These are phyloP conservation scores for Drosophila sproati DNA, from an alignment of 1,140 invertebrate genomes.

Conservation along the genomic window DNA sequence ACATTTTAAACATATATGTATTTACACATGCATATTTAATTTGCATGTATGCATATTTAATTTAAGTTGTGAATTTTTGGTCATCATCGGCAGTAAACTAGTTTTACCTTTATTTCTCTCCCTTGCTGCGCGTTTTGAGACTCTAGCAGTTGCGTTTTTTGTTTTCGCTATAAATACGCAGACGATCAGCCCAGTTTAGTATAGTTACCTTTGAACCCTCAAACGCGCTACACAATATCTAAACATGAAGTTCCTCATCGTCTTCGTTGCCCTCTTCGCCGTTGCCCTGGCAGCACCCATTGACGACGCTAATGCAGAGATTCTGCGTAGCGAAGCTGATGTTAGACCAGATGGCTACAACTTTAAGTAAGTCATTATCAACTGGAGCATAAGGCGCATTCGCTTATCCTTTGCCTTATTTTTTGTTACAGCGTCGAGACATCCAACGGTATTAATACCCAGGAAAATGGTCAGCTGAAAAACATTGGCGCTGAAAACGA, in stretches of 20 bases:
- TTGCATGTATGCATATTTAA: slow-evolving; percentile 7
- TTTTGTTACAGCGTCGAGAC: slow-evolving; percentile 34
- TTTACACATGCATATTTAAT: not conserved
- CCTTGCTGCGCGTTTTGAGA: slow-evolving; percentile 7
- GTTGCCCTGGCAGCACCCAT: slow-evolving; percentile 55
- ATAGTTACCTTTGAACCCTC: slow-evolving; percentile 49
- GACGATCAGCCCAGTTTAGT: slow-evolving; percentile 20
- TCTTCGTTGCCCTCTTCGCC: slow-evolving; percentile 61
- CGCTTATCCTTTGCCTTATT: not conserved
- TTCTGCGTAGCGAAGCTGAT: slow-evolving; percentile 75
- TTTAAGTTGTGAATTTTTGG: slow-evolving; percentile 20
- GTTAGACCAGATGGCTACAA: slow-evolving; percentile 84
- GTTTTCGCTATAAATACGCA: slow-evolving; percentile 50
- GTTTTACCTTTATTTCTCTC: slow-evolving; percentile 14
- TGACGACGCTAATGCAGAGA: slow-evolving; percentile 49
- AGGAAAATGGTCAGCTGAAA: slow-evolving; percentile 37
- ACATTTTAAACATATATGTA: not conserved
- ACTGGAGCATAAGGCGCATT: not conserved
- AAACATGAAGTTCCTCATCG: slow-evolving; percentile 63
- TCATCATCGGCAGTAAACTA: slow-evolving; percentile 34
- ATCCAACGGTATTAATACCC: slow-evolving; percentile 21
- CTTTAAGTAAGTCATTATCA: slow-evolving; percentile 82
- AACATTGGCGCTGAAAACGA: slow-evolving; percentile 49
- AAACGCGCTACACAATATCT: slow-evolving; percentile 28
- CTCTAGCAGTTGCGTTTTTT: not conserved